Conservation (phyloP, 1,140 invertebrate genomes). For the Musca domestica region DNA sequence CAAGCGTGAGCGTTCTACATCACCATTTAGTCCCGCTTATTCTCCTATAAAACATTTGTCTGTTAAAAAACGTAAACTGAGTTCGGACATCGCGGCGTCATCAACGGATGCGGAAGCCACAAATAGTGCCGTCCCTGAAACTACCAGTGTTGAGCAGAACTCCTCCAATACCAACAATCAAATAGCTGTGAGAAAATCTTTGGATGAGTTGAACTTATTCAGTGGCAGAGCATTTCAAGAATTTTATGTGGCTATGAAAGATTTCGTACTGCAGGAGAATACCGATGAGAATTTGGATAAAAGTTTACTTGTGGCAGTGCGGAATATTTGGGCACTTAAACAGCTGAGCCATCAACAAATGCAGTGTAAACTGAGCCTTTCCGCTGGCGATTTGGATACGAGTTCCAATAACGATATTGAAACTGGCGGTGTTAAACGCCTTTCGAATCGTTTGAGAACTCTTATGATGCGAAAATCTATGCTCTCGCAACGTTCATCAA, state of each 20-base stretch:
- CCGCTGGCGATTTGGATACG: neutral
- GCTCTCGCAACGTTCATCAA: neutral
- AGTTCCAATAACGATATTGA: neutral
- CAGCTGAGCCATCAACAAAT: constrained; percentile 26
- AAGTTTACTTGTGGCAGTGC: constrained; percentile 16
- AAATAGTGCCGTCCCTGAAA: neutral
- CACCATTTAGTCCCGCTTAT: constrained; percentile 43
- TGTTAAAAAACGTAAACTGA: constrained; percentile 22
- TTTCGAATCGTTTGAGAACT: constrained; percentile 40
- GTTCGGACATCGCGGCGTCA: neutral
- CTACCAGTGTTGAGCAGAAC: constrained; percentile 3
- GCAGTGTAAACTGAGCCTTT: neutral
- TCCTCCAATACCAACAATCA: no score
- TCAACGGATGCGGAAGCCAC: no score
- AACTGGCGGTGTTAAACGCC: constrained; percentile 31
- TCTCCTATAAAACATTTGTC: constrained; percentile 36
- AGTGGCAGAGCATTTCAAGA: constrained; percentile 12
- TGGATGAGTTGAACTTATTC: constrained; percentile 15
- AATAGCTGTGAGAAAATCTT: neutral
- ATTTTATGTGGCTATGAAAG: constrained; percentile 23
- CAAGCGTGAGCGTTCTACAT: constrained; percentile 42
- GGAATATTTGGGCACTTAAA: constrained; percentile 27
- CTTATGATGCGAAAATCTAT: constrained; percentile 23
- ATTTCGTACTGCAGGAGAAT: constrained; percentile 25
- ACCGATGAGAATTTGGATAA: constrained; percentile 23